Base-by-base conservation (phyloP, 2,888 invertebrate genomes). In the Synergus umbraculus region DNA sequence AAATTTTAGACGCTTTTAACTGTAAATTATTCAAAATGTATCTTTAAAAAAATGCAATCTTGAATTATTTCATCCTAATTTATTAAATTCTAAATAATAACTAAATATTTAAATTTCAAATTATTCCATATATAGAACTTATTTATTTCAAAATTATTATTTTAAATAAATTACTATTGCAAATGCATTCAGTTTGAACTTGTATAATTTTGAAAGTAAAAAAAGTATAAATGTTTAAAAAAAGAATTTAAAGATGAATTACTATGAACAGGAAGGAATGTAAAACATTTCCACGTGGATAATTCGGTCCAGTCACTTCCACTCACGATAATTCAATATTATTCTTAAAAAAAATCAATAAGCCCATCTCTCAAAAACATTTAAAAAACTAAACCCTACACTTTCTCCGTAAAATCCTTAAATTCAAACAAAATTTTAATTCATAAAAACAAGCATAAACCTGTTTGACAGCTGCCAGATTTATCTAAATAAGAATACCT, bases 381-480 rank as follows among this genome's bases (percentile, higher is more conserved):
- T 29, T 15, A 5, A 54, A 37, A 54, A 46, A n/a, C 12, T 54
- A 18, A 66, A 2, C 7, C 15, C 8, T 22, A 37, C 5, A 37
- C 37, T 29, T 13, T 60, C 12, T 22, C 2, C 12, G 12, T 15
- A 69, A 29, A 49, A 49, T 69, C 29, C 29, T n/a, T 1, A 4
- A 54, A 41, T 49, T 54, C n/a, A 13, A 15, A n/a, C 0, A 5
- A n/a, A 73, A 73, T 54, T 73, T 73, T 73, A 37, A 73, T 37
- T 73, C 49, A 73, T 73, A n/a, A 73, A 73, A 49, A 29, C 2
- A 15, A 37, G 37, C 37, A 54, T n/a, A 37, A 64, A 64, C 37
- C 15, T 64, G 15, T 41, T 64, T 64, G 22, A 15, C 64, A 64
- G 15, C 37, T 64, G 64, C 41, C 64, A 29, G 37, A 41, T 54